phyloP scores from a whole-genome alignment of 2,113 vertebrate genomes.

The Oriolus oriolus region DNA sequence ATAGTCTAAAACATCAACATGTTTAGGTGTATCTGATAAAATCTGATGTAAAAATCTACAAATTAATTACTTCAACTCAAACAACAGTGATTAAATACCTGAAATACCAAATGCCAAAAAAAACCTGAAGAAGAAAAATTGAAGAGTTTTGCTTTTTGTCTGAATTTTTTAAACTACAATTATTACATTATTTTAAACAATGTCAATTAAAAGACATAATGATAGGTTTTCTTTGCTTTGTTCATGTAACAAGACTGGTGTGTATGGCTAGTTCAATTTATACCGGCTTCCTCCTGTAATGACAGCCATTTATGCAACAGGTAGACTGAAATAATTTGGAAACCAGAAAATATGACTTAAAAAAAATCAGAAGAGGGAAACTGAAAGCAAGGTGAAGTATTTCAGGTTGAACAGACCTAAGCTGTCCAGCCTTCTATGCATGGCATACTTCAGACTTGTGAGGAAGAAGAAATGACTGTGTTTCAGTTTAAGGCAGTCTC shows the following conservation, averaged over 20 bases:
- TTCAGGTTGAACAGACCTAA: background rate
- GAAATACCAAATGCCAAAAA: conserved; percentile 7
- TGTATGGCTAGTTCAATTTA: background rate
- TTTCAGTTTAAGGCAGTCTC: background rate
- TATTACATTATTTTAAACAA: background rate
- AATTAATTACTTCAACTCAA: background rate
- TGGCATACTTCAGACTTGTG: background rate
- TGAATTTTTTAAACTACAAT: background rate
- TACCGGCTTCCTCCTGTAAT: background rate
- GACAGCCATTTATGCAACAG: background rate
- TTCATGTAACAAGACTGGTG: background rate
- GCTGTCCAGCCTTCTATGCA: background rate
- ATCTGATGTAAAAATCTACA: background rate
- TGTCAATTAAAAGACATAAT: background rate
- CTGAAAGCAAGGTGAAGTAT: background rate
- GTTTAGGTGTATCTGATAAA: background rate
- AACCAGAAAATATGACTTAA: background rate
- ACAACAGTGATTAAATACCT: background rate
- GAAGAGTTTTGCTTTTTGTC: background rate
- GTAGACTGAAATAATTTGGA: background rate
- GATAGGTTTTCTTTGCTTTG: background rate
- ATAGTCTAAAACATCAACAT: background rate
- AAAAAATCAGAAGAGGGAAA: background rate
- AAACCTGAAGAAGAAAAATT: background rate
- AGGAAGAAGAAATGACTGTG: background rate